phyloP scores from a whole-genome alignment of 2,888 invertebrate genomes.

The Colostygia pectinataria region DNA sequence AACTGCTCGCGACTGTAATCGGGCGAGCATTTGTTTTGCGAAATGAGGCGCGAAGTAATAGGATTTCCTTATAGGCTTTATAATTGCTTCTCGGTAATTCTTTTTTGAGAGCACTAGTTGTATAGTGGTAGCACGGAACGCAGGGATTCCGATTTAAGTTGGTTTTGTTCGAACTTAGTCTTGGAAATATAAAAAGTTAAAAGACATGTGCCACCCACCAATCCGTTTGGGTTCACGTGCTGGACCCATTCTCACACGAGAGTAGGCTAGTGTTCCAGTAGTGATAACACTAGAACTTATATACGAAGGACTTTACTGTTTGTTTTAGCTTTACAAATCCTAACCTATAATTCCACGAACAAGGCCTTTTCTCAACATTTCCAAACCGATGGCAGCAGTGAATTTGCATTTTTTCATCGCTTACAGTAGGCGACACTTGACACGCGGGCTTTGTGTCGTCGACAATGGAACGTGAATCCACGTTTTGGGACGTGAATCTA shows the following conservation, averaged over 20 bases:
- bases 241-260: too few species aligned
- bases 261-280: too few species aligned
- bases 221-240: too few species aligned
- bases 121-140: too few species aligned
- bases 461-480: slow-evolving; percentile 63
- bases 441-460: slow-evolving; percentile 58
- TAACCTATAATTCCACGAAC: slow-evolving; percentile 7
- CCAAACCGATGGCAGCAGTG: slow-evolving; percentile 47
- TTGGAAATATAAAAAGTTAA: too few species aligned
- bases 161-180: background rate
- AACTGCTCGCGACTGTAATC: slow-evolving; percentile 25
- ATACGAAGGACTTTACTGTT: too few species aligned
- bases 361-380: slow-evolving; percentile 7
- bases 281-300: too few species aligned
- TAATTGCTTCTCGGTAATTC: slow-evolving; percentile 19
- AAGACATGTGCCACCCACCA: too few species aligned
- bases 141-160: too few species aligned
- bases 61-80: slow-evolving; percentile 31
- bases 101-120: background rate
- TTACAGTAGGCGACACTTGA: slow-evolving; percentile 66
- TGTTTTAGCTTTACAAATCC: slow-evolving; percentile 7
- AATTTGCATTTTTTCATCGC: slow-evolving; percentile 78
- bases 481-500: slow-evolving; percentile 40
- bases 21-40: slow-evolving; percentile 32
- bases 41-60: slow-evolving; percentile 37